Evolutionary conservation across 1,140 invertebrate species (phyloP).

Genomic region (Metaphire vulgaris): DNA sequence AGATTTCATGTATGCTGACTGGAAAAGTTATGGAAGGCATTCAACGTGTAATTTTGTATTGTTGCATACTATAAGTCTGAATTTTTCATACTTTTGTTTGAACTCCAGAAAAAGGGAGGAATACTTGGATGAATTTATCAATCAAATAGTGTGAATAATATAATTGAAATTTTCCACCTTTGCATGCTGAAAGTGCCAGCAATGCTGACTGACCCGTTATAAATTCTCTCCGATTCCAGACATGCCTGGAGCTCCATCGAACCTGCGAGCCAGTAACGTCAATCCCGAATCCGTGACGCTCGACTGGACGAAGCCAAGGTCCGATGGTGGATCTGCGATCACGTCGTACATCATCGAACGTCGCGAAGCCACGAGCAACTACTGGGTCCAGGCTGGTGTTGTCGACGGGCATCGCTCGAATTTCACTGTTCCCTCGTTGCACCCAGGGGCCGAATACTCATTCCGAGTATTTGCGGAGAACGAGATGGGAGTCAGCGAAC

Average conservation of each 20-base stretch:
- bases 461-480: constrained; percentile 87
- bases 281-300: constrained; percentile 84
- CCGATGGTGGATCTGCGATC: constrained; percentile 85
- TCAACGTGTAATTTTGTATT: too few species aligned
- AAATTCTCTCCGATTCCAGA: constrained; percentile 26
- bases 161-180: too few species aligned
- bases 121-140: too few species aligned
- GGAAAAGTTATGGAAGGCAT: too few species aligned
- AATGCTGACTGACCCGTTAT: too few species aligned
- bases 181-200: too few species aligned
- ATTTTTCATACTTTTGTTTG: too few species aligned
- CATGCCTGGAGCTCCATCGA: constrained; percentile 62
- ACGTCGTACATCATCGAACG: constrained; percentile 85
- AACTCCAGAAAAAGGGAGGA: too few species aligned
- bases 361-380: constrained; percentile 56
- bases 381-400: constrained; percentile 61
- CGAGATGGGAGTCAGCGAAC: constrained; percentile 66
- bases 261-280: constrained; percentile 76
- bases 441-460: constrained; percentile 54
- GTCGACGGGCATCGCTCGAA: constrained; percentile 55
- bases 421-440: constrained; percentile 59
- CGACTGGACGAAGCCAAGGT: constrained; percentile 79
- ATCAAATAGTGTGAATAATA: too few species aligned
- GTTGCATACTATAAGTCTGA: too few species aligned
- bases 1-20: too few species aligned